Base-by-base conservation (phyloP, 2,797 vertebrate genomes). In the Heliangelus exortis region DNA sequence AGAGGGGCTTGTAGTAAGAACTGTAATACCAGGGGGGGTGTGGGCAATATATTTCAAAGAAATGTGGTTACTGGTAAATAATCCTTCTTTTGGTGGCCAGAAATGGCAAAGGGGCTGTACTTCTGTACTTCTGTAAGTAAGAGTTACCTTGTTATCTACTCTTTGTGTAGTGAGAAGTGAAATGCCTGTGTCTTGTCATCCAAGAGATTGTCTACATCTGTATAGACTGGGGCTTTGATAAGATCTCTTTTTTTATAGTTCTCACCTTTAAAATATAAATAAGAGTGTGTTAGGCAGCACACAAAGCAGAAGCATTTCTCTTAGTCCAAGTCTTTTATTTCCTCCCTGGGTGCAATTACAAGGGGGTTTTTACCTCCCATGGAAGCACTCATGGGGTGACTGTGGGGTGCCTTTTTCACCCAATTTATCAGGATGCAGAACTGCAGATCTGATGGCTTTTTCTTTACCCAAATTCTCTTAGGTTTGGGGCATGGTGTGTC, bases 301-400 rank as follows among this genome's bases (percentile, higher is more conserved):
- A 80, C 73, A 80, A 85, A 93, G 78, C 72, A 83, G 85, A 78
- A 92, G 51, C 59, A 17, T 78, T 73, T 95, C 67, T 78, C n/a
- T 50, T 7, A 33, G 23, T 41, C 39, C 39, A 41, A 41, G 39
- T 14, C 39, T 65, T 84, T 78, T 87, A 29, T 71, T 84, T 95
- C 72, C 45, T 89, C 67, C 53, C 63, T 63, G 33, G 51, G 7
- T 78, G 71, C 67, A 74, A 21, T 74, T 75, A 72, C 16, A 3
- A 25, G 50, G 12, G 12, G 57, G 8, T 1, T 72, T 78, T 72
- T 71, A 36, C 41, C 82, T 84, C 2, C 0, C 25, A 50, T 33
- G 29, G 47, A 80, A 51, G 3, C 75, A 53, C 78, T 55, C 55
- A 17, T n/a, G n/a, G n/a, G n/a, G n/a, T n/a, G 55, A 26, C 90